Evolutionary conservation across 2,797 vertebrate genomes (phyloP).

Genomic region (Pangasius larnaudii): DNA sequence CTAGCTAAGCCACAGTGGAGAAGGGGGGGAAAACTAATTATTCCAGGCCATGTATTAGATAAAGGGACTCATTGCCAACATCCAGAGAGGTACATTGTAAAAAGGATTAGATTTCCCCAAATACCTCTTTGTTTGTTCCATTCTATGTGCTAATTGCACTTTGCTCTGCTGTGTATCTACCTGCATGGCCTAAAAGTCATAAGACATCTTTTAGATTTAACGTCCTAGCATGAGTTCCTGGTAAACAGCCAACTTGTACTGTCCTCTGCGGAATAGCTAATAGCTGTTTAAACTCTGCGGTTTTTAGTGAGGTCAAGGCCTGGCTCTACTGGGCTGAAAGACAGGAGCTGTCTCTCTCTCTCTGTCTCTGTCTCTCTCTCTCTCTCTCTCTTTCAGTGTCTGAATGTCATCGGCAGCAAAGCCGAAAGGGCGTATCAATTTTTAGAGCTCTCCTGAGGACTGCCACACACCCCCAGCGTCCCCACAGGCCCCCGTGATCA

Average conservation of each 20-base stretch:
- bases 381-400: slow-evolving; percentile 69
- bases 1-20: slow-evolving; percentile 64
- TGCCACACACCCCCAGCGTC: slow-evolving; percentile 32
- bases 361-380: slow-evolving; percentile 66
- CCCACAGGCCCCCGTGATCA: slow-evolving; percentile 67
- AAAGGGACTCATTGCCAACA: slow-evolving; percentile 61
- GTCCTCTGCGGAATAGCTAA: slow-evolving; percentile 58
- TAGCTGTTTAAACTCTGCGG: slow-evolving; percentile 61
- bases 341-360: slow-evolving; percentile 62
- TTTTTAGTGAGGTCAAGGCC: slow-evolving; percentile 49
- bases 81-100: slow-evolving; percentile 55
- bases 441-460: slow-evolving; percentile 75
- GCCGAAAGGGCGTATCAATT: slow-evolving; percentile 83
- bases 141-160: slow-evolving; percentile 55
- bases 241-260: slow-evolving; percentile 66
- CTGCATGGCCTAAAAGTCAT: slow-evolving; percentile 58
- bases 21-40: slow-evolving; percentile 58
- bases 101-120: slow-evolving; percentile 57
- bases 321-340: slow-evolving; percentile 72
- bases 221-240: slow-evolving; percentile 67
- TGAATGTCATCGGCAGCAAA: slow-evolving; percentile 78
- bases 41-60: slow-evolving; percentile 63
- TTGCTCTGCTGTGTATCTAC: slow-evolving; percentile 50
- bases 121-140: slow-evolving; percentile 49
- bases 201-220: slow-evolving; percentile 63